Conservation (phyloP, 2,888 invertebrate genomes). For the Pterobdella sp. region DNA sequence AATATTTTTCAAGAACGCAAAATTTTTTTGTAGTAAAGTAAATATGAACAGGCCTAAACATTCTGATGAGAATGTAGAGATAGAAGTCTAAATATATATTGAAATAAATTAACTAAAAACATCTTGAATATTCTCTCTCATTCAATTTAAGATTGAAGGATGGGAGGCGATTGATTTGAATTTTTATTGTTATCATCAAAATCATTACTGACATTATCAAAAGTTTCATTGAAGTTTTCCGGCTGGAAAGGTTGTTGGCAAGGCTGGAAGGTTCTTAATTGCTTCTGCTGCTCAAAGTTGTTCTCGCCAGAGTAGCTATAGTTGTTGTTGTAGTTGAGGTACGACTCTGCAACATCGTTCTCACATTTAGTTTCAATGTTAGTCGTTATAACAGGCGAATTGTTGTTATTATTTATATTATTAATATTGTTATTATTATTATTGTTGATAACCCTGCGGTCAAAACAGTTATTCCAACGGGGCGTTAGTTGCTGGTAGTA, state of each 20-base stretch:
- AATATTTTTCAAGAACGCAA: too few species aligned
- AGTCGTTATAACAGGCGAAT: neutral
- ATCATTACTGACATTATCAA: too few species aligned
- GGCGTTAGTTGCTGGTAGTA: constrained; percentile 21
- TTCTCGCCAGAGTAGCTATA: neutral
- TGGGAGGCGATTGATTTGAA: too few species aligned
- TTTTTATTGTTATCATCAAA: too few species aligned
- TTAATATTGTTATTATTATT: neutral
- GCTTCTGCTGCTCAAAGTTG: neutral
- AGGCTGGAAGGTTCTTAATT: neutral
- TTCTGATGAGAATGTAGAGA: too few species aligned
- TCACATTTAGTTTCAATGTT: constrained; percentile 4
- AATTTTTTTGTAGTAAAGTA: too few species aligned
- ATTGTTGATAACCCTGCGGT: neutral
- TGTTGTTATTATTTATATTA: neutral
- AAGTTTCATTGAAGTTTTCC: neutral
- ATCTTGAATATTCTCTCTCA: too few species aligned
- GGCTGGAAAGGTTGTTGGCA: too few species aligned
- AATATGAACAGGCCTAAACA: too few species aligned
- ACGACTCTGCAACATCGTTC: neutral
- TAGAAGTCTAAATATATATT: too few species aligned
- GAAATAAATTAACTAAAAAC: too few species aligned
- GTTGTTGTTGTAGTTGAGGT: constrained; percentile 3
- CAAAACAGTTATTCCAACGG: constrained; percentile 17
- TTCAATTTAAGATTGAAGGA: too few species aligned